Base-by-base conservation (phyloP, 1,140 invertebrate species). In the Cotesia typhae region DNA sequence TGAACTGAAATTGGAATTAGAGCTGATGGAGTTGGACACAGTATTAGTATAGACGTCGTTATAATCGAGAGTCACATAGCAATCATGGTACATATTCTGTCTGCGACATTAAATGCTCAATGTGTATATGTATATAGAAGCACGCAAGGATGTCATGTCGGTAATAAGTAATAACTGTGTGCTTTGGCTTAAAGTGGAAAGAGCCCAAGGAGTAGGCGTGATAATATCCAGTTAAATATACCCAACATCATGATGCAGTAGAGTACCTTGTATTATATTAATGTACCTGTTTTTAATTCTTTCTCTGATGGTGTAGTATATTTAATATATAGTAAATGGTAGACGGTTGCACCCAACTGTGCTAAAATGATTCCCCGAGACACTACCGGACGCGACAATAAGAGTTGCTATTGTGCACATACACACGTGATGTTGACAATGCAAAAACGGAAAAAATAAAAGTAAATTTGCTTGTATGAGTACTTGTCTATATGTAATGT, bases 131-230 rank as follows among this genome's bases (percentile, higher is more conserved):
- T 55, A 52, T 67, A 55, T 72, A 61, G 3, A 67, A 38, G 57
- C 71, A 72, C 71, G 55, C 71, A 41, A 67, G 55, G 35, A 67
- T 67, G 41, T 72, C 65, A 41, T 59, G 55, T 61, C 53, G 52
- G 14, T 72, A 67, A 67, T 67, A 65, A 55, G 51, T 64, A 28
- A 28, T 28, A 28, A 28, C 28, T 53, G 17, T 71, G 51, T 71
- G 38, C 28, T 14, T 38, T 52, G 14, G 7, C 47, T n/a, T 60
- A 12, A 28, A 35, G 70, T 59, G 57, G 57, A 59, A 59, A 41
- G 38, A 51, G 4, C 12, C 36, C 10, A 14, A 38, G n/a, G 70
- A 52, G 57, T 72, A 52, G 57, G 65, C 52, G 71, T 47, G 65
- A 63, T 63, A 35, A 63, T 37, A 28, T 14, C 6, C 12, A n/a